Evolutionary conservation across 2,113 vertebrate genomes (phyloP).

Genomic region (Prolemur simus): DNA sequence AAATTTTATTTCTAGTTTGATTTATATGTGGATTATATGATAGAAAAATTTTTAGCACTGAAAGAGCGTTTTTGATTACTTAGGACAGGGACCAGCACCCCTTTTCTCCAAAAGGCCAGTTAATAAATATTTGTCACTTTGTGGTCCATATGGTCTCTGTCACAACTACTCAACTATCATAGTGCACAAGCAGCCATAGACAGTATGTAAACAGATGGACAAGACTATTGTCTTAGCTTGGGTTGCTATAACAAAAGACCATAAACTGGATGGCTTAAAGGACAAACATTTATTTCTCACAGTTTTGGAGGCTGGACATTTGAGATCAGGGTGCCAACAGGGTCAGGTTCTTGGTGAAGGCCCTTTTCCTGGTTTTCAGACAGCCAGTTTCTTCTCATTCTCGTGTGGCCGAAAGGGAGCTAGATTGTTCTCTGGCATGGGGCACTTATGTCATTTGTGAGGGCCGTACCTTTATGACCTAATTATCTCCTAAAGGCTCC

Average conservation of each 20-base stretch:
- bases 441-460: neutral
- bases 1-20: slow-evolving; percentile 34
- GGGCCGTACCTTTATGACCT: neutral
- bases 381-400: neutral
- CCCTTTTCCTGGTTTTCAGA: neutral
- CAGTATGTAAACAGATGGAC: neutral
- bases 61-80: neutral
- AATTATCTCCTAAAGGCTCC: neutral
- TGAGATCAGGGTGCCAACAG: neutral
- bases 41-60: neutral
- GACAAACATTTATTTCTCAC: neutral
- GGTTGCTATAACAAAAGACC: neutral
- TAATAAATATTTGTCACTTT: slow-evolving; percentile 9
- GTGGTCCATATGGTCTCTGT: neutral
- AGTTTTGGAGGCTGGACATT: neutral
- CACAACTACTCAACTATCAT: neutral
- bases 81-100: neutral
- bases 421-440: too few species aligned
- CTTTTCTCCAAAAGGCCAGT: neutral
- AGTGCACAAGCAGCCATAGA: neutral
- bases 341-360: neutral
- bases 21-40: neutral
- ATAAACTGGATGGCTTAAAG: neutral
- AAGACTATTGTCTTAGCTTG: neutral
- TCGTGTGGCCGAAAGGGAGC: neutral